Percentiles rank a stretch among this genome's conserved stretches.
These are phyloP conservation scores for Dione vanillae DNA, from an alignment of 2,888 invertebrate genomes.

Conservation along the genomic window DNA sequence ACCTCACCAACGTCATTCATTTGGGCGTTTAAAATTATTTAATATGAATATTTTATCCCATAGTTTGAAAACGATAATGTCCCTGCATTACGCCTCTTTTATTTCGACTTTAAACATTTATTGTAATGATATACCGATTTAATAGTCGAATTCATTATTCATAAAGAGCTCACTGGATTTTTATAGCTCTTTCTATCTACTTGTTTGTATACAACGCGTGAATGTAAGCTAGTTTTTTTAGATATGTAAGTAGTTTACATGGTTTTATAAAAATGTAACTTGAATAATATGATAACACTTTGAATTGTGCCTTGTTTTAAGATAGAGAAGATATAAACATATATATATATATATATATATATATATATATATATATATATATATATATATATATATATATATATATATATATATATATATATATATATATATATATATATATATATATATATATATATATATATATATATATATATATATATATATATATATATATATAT, in stretches of 20 bases:
- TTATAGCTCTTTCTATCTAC: constrained; percentile 35
- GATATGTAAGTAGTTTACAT: background rate
- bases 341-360: too few relatives aligned
- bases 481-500: too few relatives aligned
- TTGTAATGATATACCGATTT: constrained; percentile 39
- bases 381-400: too few relatives aligned
- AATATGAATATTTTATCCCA: background rate
- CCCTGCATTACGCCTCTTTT: constrained; percentile 7
- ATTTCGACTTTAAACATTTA: constrained; percentile 35
- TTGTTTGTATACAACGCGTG: constrained; percentile 22
- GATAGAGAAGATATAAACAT: too few relatives aligned
- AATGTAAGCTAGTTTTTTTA: constrained; percentile 11
- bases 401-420: too few relatives aligned
- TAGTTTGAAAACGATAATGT: constrained; percentile 4
- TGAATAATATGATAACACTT: background rate
- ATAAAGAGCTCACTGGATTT: constrained; percentile 39
- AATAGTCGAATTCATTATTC: constrained; percentile 37
- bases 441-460: too few relatives aligned
- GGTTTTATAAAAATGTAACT: background rate
- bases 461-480: too few relatives aligned
- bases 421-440: too few relatives aligned
- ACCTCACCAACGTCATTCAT: background rate
- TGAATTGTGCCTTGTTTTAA: too few relatives aligned
- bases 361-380: too few relatives aligned
- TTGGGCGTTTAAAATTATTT: background rate